phyloP scores from a whole-genome alignment of 2,113 vertebrate species.

The Laterallus jamaicensis region DNA sequence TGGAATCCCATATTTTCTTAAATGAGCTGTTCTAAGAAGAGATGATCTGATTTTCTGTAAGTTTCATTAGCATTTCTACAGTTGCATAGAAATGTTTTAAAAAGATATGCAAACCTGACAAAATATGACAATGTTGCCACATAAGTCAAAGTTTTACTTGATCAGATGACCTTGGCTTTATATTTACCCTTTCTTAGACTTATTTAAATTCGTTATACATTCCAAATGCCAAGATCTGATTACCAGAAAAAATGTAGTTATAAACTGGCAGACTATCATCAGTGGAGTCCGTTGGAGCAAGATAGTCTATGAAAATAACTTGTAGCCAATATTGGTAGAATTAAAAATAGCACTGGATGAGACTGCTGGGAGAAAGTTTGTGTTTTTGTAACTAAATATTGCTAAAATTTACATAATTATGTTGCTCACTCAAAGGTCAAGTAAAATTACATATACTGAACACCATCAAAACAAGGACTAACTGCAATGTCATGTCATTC shows the following conservation, averaged over 20 bases:
- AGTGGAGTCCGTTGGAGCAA: background rate
- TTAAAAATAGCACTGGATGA: background rate
- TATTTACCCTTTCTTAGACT: background rate
- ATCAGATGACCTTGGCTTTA: background rate
- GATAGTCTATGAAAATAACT: background rate
- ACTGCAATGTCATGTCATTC: background rate
- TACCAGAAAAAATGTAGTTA: background rate
- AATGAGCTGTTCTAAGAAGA: background rate
- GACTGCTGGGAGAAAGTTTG: background rate
- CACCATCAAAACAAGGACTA: background rate
- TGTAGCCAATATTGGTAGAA: rapidly evolving
- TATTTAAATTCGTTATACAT: background rate
- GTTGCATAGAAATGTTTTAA: background rate
- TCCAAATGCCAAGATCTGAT: background rate
- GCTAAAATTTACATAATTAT: background rate
- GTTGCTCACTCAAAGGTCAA: background rate
- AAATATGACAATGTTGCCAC: background rate
- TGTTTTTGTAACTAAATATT: background rate
- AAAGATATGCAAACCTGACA: background rate
- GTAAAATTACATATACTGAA: background rate
- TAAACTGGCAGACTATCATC: background rate
- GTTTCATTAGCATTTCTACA: background rate
- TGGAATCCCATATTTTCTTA: background rate
- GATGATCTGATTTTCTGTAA: background rate
- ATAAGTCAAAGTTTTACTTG: background rate